Evolutionary conservation across 2,113 vertebrate species (phyloP), one percentile per base, ranked within the genome.

Genomic region (Prionailurus viverrinus): DNA sequence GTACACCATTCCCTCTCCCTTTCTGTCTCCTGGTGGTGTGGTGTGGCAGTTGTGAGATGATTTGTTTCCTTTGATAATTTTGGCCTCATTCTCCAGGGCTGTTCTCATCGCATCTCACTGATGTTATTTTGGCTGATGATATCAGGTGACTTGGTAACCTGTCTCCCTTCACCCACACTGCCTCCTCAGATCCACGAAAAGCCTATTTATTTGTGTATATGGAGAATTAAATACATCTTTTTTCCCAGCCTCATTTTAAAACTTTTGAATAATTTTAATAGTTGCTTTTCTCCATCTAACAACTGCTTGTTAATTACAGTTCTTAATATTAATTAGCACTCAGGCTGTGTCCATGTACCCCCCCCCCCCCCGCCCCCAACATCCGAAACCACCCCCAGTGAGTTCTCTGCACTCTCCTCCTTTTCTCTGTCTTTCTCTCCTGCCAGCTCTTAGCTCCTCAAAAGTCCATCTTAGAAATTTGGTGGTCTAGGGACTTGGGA

Each of bases 401-500:
- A 79, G 73, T 93, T 93, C 85, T 74, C 55, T 48, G 6, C 3
- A 1, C 36, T 39, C n/a, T 41, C 45, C 12, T 58, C 19, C 27
- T 39, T 97, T 95, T 68, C n/a, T 96, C 97, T n/a, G 84, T 97
- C 78, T 97, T 97, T 80, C 81, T 36, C 71, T 96, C 48, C 84
- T 94, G 45, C 21, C 1, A 96, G 95, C 92, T n/a, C 6, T 31
- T 76, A 95, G 84, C 89, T 93, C 97, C 97, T 96, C 61, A 55
- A 88, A 98, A 98, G 94, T 98, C 98, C 18, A 15, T 98, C 93
- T 73, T 98, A 97, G 86, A 97, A 51, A 94, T 99, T 98, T 98
- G 97, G 97, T 98, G 98, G 97, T 97, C 91, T 97, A 76, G 97
- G 97, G 98, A 98, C 97, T 97, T 97, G 97, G 98, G 96, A 98